Base-by-base conservation (phyloP, 2,113 vertebrate genomes). In the Microcebus murinus region DNA sequence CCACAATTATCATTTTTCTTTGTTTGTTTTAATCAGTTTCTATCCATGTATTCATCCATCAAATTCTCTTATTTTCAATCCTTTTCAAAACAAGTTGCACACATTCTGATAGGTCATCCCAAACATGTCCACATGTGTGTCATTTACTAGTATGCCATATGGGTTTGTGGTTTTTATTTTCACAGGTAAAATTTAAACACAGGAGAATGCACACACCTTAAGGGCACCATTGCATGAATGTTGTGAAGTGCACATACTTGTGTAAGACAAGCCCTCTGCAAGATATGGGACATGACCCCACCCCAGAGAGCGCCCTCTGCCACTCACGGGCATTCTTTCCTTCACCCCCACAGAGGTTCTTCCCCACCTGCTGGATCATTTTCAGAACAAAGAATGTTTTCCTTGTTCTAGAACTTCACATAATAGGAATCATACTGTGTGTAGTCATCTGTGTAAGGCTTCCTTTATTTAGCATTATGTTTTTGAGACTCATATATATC, bases 221-320 rank as follows among this genome's bases (percentile, higher is more conserved):
- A 29, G 15, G n/a, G 11, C 31, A 25, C 20, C 25, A 5, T 17
- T 65, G n/a, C 4, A 45, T 1, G 21, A 15, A 15, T 36, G 36
- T 45, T 34, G 17, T 50, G 13, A 70, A 61, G 61, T 31, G 6
- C 13, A 9, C 31, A 59, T 2, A n/a, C 27, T 11, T 36, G 14
- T 39, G 68, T 18, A 70, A 59, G 6, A 4, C 11, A 21, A 76
- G 29, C 45, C 20, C 7, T 65, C 63, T 5, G 57, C 18, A 71
- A 74, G 29, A 14, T 52, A 29, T 1, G 34, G 31, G n/a, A 10
- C 1, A 15, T 21, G 31, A 73, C 1, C 2, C 15, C 71, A 25
- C 0, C 27, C 52, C 8, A 36, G 31, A n/a, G 21, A 25, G 70
- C 20, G 4, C 20, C 13, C 25, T 10, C 2, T n/a, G 3, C 6